Percentiles rank a stretch among this genome's conserved stretches.
phyloP scores from a whole-genome alignment of 2,888 invertebrate genomes.

The Alloscopus bannaensis region DNA sequence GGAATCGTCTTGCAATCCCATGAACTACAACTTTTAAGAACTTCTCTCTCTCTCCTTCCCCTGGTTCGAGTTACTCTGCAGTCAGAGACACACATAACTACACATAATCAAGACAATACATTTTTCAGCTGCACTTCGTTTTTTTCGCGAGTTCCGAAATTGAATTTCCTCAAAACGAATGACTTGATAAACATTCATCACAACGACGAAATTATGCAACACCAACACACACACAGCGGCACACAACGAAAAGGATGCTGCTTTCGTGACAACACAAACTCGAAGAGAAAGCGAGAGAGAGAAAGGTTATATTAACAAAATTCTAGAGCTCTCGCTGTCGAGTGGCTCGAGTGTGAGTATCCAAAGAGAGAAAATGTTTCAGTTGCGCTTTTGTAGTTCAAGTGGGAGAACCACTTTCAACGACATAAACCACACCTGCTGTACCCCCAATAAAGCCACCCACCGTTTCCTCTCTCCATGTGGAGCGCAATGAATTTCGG shows the following conservation, averaged over 20 bases:
- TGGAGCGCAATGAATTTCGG: no score
- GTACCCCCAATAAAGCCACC: no score
- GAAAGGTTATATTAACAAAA: not conserved
- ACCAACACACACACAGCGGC: not conserved
- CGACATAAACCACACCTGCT: not conserved
- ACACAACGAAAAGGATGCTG: not conserved
- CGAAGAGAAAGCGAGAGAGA: not conserved
- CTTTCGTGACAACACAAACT: not conserved
- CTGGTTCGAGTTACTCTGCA: no score
- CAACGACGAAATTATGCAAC: constrained; percentile 25
- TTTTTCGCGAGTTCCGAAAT: not conserved
- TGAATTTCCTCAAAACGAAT: constrained; percentile 1
- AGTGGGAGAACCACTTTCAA: not conserved
- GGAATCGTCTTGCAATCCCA: no score
- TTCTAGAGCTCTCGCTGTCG: no score
- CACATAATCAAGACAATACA: not conserved
- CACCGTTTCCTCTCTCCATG: no score
- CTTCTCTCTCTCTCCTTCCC: no score
- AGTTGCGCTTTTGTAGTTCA: not conserved
- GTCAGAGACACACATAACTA: no score
- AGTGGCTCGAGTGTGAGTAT: no score
- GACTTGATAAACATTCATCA: constrained; percentile 16
- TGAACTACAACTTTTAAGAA: no score
- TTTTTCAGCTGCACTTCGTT: not conserved
- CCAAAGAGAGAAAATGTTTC: not conserved